Percentiles rank a stretch among this genome's conserved stretches.
These are phyloP conservation scores for Oncorhynchus keta DNA, from an alignment of 2,113 vertebrate genomes.

Conservation along the genomic window DNA sequence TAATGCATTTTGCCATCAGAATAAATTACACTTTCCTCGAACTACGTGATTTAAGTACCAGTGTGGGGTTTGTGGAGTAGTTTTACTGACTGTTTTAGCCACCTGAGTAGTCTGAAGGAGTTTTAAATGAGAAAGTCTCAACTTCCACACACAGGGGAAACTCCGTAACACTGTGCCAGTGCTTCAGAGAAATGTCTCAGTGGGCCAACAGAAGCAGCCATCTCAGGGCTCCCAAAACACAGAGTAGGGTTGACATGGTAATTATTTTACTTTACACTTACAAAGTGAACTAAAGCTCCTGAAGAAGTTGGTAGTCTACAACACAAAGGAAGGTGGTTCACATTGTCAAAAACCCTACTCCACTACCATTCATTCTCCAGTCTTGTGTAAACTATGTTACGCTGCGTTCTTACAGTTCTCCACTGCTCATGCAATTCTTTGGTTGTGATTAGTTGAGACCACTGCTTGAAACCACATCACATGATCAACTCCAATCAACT, in stretches of 20 bases:
- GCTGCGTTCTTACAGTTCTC: background rate
- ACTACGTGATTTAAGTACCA: conserved; percentile 41
- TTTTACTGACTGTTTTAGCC: conserved; percentile 41
- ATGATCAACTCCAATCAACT: background rate
- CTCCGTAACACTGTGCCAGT: conserved; percentile 33
- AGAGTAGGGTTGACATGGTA: background rate
- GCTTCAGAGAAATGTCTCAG: background rate
- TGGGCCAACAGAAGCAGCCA: conserved; percentile 23
- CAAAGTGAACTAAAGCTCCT: background rate
- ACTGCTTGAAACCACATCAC: background rate
- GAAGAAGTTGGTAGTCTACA: background rate
- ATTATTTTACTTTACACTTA: background rate
- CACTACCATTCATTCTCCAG: background rate
- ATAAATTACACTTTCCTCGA: conserved; percentile 44
- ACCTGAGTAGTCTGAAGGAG: conserved; percentile 39
- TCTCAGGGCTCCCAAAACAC: background rate
- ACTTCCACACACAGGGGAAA: conserved; percentile 33
- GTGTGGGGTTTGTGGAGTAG: conserved; percentile 5
- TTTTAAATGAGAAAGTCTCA: conserved; percentile 33
- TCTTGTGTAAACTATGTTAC: background rate
- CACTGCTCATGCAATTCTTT: background rate
- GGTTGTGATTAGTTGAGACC: background rate
- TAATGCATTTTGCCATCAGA: conserved; percentile 25
- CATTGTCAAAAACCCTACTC: too few relatives aligned
- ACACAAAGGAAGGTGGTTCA: background rate